Conservation (phyloP, 2,888 invertebrate species). For the Platypus cylindrus region DNA sequence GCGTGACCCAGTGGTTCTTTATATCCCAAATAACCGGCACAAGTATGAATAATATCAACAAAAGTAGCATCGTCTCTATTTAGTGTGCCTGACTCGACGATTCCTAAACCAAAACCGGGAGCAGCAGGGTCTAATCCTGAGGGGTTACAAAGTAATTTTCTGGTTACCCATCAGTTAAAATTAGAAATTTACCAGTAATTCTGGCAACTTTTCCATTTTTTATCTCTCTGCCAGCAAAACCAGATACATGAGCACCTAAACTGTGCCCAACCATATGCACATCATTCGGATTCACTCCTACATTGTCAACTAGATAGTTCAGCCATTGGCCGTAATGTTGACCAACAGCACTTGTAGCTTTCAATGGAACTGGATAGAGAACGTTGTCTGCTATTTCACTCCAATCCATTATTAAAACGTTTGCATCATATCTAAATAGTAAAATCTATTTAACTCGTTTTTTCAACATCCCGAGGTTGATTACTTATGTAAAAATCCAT, state of each 20-base stretch:
- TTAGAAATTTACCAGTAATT: slow-evolving; percentile 40
- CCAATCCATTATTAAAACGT: slow-evolving; percentile 33
- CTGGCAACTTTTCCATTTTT: slow-evolving; percentile 33
- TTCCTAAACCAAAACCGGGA: slow-evolving; percentile 40
- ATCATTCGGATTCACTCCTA: slow-evolving; percentile 28
- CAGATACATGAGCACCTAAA: slow-evolving; percentile 43
- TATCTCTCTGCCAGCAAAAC: slow-evolving; percentile 33
- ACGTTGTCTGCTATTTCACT: slow-evolving; percentile 18
- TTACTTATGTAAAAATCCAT: slow-evolving; percentile 31
- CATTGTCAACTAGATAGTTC: slow-evolving; percentile 27
- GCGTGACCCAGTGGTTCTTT: slow-evolving; percentile 37
- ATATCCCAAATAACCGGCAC: slow-evolving; percentile 40
- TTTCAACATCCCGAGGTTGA: not conserved
- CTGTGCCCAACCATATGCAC: slow-evolving; percentile 48
- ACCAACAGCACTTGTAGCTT: slow-evolving; percentile 38
- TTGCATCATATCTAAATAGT: slow-evolving; percentile 31
- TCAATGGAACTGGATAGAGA: slow-evolving; percentile 27
- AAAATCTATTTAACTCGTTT: not conserved
- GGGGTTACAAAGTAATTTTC: too few species aligned
- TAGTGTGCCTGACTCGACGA: slow-evolving; percentile 29
- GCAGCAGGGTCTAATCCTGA: slow-evolving; percentile 50
- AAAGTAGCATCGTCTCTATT: slow-evolving; percentile 72
- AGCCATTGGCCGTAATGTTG: slow-evolving; percentile 39
- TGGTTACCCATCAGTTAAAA: not conserved
- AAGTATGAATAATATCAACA: slow-evolving; percentile 84